Percentiles rank a stretch among this genome's conserved stretches.
Conservation (phyloP, 2,113 vertebrate genomes). For the Brienomyrus brachyistius region DNA sequence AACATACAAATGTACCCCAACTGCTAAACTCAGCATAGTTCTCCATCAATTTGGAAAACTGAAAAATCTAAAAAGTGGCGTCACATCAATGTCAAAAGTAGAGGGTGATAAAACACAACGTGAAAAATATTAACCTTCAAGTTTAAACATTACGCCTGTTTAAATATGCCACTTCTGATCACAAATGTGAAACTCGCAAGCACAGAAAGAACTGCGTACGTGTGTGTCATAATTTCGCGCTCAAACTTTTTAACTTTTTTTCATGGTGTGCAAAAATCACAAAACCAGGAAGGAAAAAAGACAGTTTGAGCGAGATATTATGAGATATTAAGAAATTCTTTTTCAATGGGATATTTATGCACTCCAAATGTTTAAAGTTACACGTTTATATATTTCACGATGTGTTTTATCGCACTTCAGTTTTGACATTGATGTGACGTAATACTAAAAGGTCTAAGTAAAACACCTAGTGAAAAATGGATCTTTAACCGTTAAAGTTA, state of each 20-base stretch:
- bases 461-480: background rate
- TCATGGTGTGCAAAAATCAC: background rate
- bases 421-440: background rate
- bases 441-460: background rate
- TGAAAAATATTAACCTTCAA: background rate
- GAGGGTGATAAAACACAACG: background rate
- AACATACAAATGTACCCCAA: background rate
- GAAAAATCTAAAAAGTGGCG: background rate
- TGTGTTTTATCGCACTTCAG: background rate
- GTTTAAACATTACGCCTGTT: background rate
- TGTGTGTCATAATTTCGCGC: background rate
- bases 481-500: background rate
- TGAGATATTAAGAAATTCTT: background rate
- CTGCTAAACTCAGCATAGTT: background rate
- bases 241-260: background rate
- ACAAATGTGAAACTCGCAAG: background rate
- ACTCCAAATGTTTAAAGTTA: background rate
- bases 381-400: background rate
- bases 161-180: background rate
- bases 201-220: background rate
- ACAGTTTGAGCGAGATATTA: background rate
- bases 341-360: background rate
- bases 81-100: background rate
- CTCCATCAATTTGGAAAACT: background rate
- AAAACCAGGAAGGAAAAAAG: background rate